Evolutionary conservation across 2,797 vertebrate species (phyloP).

Genomic region (Sylvilagus floridanus): DNA sequence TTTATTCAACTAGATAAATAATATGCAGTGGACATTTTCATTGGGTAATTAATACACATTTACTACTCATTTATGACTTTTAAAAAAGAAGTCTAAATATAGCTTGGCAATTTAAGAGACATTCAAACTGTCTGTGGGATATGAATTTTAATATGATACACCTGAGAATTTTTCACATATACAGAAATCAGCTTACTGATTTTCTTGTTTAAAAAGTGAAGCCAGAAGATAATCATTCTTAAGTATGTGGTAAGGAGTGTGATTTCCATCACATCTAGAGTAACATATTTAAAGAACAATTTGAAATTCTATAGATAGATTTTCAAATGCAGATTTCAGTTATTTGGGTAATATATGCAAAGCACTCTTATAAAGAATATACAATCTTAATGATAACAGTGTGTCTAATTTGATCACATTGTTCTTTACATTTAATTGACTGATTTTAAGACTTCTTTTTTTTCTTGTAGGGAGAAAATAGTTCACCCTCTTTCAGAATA

Average conservation of each 20-base stretch:
- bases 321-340: conserved; percentile 65
- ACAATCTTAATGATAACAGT: conserved; percentile 41
- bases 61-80: conserved; percentile 33
- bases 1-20: conserved; percentile 42
- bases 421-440: conserved; percentile 62
- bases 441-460: conserved; percentile 54
- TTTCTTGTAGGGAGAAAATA: conserved; percentile 14
- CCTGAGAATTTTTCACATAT: conserved; percentile 63
- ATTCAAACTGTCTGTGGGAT: conserved; percentile 34
- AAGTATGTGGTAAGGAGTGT: neutral
- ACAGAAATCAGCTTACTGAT: conserved; percentile 66
- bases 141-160: conserved; percentile 63
- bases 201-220: conserved; percentile 66
- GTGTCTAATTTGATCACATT: conserved; percentile 56
- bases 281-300: conserved; percentile 54
- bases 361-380: conserved; percentile 51
- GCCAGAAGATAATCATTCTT: conserved; percentile 34
- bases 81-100: conserved; percentile 39
- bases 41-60: conserved; percentile 18
- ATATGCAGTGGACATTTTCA: neutral
- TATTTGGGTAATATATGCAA: conserved; percentile 53
- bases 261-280: conserved; percentile 27
- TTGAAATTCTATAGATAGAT: conserved; percentile 61
- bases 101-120: conserved; percentile 55
- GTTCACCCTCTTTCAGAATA: conserved; percentile 15